phyloP scores from a whole-genome alignment of 2,113 vertebrate genomes.

The Jacana jacana region DNA sequence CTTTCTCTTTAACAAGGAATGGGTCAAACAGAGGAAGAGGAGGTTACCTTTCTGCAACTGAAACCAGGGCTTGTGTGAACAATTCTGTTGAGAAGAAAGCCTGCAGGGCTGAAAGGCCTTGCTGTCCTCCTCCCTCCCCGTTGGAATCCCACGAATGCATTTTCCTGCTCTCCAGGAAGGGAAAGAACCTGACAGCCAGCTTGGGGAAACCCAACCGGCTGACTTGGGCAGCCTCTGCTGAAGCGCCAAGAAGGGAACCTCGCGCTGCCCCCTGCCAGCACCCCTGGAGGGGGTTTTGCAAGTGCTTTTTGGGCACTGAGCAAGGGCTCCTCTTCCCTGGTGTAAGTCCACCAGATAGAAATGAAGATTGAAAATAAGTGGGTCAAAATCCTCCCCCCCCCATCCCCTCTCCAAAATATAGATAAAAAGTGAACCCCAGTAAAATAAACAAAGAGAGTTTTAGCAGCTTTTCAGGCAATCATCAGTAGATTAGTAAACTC shows the following conservation, averaged over 20 bases:
- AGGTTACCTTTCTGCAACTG: not conserved
- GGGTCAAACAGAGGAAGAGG: not conserved
- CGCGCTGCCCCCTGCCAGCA: not conserved
- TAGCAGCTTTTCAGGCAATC: not conserved
- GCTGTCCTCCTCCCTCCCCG: slow-evolving; percentile 18
- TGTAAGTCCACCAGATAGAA: not conserved
- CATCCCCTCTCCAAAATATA: not conserved
- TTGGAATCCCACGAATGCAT: slow-evolving; percentile 43
- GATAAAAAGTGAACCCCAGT: not conserved
- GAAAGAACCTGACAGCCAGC: not conserved
- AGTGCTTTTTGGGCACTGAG: not conserved
- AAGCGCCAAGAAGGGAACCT: not conserved
- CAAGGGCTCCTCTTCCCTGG: not conserved
- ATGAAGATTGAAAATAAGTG: not conserved
- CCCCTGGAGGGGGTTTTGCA: fast-evolving
- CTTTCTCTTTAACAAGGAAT: not conserved
- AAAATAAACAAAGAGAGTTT: not conserved
- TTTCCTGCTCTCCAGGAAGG: slow-evolving; percentile 18
- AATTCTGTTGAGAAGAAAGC: slow-evolving; percentile 28
- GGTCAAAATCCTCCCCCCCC: not conserved
- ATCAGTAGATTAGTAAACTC: not conserved
- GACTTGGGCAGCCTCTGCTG: not conserved
- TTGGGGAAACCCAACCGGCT: not conserved
- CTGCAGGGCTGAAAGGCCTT: not conserved
- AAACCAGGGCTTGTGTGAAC: not conserved